These are phyloP conservation scores for Panagrolaimus sp. DNA, from an alignment of 1,140 invertebrate species.

Conservation along the genomic window DNA sequence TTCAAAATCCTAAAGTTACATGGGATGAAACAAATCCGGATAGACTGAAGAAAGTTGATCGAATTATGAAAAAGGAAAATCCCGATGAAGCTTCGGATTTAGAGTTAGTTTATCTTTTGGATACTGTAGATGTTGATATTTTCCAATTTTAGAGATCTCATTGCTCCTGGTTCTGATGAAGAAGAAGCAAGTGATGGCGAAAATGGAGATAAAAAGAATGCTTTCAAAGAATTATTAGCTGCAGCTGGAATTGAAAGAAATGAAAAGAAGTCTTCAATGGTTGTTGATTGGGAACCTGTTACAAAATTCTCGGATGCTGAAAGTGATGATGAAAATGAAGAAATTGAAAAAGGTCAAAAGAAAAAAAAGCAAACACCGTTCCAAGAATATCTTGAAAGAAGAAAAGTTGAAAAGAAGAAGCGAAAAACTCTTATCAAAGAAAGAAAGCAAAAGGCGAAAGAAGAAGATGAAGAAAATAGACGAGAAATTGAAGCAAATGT, in stretches of 20 bases:
- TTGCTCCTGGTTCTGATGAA: constrained; percentile 55
- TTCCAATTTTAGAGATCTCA: constrained; percentile 30
- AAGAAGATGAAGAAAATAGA: constrained; percentile 26
- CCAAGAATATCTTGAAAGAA: constrained; percentile 66
- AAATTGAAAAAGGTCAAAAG: constrained; percentile 39
- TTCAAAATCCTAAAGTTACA: constrained; percentile 82
- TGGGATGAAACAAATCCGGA: constrained; percentile 91
- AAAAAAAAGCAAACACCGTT: constrained; percentile 66
- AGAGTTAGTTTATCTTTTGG: constrained; percentile 33
- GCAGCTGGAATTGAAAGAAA: constrained; percentile 24
- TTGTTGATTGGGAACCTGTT: constrained; percentile 17
- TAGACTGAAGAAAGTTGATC: constrained; percentile 67
- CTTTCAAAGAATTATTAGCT: constrained; percentile 10
- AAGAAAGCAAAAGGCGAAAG: neutral
- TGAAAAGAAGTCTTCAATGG: neutral
- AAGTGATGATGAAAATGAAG: constrained; percentile 53
- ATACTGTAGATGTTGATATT: constrained; percentile 18
- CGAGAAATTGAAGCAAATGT: constrained; percentile 22
- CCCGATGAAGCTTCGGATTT: constrained; percentile 51
- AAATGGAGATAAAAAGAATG: constrained; percentile 2
- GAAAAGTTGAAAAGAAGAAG: constrained; percentile 65
- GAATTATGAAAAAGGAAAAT: constrained; percentile 64
- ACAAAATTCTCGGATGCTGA: constrained; percentile 32
- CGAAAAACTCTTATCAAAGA: constrained; percentile 68
- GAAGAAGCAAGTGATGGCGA: constrained; percentile 53